Conservation (phyloP, 2,113 vertebrate species). For the Pelusios castaneus region DNA sequence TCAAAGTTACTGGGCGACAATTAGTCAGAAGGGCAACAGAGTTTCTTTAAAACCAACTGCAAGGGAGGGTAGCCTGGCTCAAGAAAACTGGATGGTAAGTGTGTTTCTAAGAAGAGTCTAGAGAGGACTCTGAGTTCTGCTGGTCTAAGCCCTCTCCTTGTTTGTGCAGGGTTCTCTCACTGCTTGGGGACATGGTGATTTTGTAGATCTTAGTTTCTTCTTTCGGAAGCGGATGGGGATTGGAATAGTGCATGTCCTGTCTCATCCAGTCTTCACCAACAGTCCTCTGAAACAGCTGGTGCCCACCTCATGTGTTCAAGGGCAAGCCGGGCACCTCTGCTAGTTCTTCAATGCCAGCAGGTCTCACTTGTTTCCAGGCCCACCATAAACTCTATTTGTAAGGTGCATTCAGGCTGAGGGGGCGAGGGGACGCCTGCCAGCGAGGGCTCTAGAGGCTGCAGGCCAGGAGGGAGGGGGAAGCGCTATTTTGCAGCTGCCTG, state of each 20-base stretch:
- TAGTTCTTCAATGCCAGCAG: neutral
- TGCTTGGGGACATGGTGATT: neutral
- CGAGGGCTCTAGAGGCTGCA: rapidly evolving
- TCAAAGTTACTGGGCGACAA: neutral
- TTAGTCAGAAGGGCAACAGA: neutral
- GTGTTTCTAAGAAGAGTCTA: neutral
- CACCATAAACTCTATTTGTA: rapidly evolving
- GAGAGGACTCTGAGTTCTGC: neutral
- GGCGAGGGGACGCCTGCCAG: too few relatives aligned
- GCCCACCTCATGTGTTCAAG: neutral
- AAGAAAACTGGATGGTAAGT: neutral
- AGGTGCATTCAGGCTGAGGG: rapidly evolving
- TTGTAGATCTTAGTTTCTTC: neutral
- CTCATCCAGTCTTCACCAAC: neutral
- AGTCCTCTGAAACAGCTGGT: rapidly evolving
- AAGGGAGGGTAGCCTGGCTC: neutral
- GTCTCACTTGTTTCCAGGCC: neutral
- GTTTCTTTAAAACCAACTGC: neutral
- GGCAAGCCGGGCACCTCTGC: rapidly evolving
- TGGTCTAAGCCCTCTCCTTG: neutral
- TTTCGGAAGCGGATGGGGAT: rapidly evolving
- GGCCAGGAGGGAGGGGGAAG: neutral
- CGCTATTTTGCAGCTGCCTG: conserved; percentile 36
- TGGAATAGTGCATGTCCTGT: neutral
- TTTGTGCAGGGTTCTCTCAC: neutral